Base-by-base conservation (phyloP, 1,140 invertebrate genomes). In the Streblospio benedicti region DNA sequence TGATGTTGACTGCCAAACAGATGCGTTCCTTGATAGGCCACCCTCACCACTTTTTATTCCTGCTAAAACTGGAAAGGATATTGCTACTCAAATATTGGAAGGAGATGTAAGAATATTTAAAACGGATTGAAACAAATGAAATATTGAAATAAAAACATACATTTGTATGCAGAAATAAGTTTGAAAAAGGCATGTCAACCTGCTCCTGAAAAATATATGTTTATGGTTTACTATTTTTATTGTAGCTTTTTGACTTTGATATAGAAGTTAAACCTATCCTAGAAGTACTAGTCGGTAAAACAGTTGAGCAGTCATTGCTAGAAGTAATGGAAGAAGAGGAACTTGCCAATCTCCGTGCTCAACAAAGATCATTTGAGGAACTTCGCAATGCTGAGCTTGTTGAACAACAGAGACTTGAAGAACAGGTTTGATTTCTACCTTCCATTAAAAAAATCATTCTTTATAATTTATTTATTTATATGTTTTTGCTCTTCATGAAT, bases 241-340 rank as follows among this genome's bases (percentile, higher is more conserved):
- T 73, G 44, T 68, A 81, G 77, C 65, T 81, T 16, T 81, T 81
- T 66, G 86, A 93, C 77, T 95, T 91, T 77, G 90, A 94, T 76
- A 76, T 84, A 65, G 91, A 93, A 75, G 89, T 92, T 6, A 85
- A 86, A 68, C 89, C 91, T 5, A 86, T 93, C 41, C 80, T 93
- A 52, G 90, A 93, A 75, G 84, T 88, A 16, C 77, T 95, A 30
- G 87, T 93, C 20, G 89, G 89, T 25, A 90, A 90, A 73, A 91
- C 89, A 31, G 81, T 92, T 38, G 88, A 93, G 70, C 89, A 92
- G 77, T 85, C 89, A 12, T 78, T 94, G 63, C 82, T 88, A 3
- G 91, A 95, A 74, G 77, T 81, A 1, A 75, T 80, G 71, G 79
- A 81, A 65, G 81, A 82, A 64, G 81, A 82, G 62, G 80, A 82